Evolutionary conservation across 2,113 vertebrate genomes (phyloP).

Genomic region (Sinosuthora webbiana): DNA sequence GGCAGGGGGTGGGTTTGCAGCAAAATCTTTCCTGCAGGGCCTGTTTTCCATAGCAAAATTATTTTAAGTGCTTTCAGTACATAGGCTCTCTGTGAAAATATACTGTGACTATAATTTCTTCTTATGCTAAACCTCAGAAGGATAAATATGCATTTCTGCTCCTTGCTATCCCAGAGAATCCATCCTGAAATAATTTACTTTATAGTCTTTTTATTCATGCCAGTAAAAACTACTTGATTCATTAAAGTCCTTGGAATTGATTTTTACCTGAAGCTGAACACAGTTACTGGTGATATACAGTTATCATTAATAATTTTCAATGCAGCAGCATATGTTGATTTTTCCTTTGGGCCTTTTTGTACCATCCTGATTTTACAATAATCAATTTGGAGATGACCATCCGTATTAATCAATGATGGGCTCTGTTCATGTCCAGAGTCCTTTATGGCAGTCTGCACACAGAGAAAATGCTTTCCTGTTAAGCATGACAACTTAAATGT

Average conservation of each 20-base stretch:
- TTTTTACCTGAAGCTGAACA: background rate
- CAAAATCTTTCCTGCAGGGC: background rate
- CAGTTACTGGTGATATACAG: background rate
- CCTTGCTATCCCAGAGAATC: background rate
- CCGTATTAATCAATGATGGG: background rate
- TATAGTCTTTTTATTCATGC: background rate
- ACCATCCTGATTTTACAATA: background rate
- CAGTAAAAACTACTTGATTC: background rate
- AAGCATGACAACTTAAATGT: background rate
- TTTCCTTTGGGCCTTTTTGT: conserved; percentile 31
- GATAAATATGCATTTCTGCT: background rate
- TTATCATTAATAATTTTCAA: background rate
- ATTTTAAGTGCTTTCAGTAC: background rate
- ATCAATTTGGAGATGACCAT: background rate
- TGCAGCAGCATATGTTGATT: background rate
- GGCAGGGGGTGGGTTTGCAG: background rate
- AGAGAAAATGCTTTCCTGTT: background rate
- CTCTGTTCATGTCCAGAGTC: background rate
- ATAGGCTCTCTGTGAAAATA: background rate
- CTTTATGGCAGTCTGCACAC: background rate
- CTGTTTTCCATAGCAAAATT: background rate
- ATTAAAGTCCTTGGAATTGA: background rate
- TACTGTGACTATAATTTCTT: background rate
- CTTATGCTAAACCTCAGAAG: background rate
- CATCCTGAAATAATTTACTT: conserved; percentile 24